Percentiles rank a stretch among this genome's conserved stretches.
These are phyloP conservation scores for Melinopterus prodromus DNA, from an alignment of 2,888 invertebrate genomes.

Conservation along the genomic window DNA sequence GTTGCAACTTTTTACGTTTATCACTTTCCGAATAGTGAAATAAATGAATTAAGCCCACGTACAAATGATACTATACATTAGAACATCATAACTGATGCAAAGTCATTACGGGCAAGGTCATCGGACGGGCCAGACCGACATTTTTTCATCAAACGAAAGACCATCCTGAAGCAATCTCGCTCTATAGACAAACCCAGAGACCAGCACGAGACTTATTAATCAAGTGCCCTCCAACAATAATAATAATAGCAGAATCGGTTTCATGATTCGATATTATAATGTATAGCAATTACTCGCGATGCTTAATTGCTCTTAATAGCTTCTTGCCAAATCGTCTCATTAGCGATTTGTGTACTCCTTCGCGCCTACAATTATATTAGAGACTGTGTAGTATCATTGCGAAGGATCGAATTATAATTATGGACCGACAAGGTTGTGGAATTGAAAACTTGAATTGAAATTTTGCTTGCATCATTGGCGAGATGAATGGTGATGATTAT, in stretches of 20 bases:
- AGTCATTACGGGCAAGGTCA: background rate
- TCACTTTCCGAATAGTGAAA: too few species aligned
- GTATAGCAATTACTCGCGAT: background rate
- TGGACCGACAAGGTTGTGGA: background rate
- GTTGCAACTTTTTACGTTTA: too few species aligned
- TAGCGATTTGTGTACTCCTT: background rate
- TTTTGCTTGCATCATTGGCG: background rate
- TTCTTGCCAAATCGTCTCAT: slow-evolving; percentile 4
- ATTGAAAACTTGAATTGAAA: background rate
- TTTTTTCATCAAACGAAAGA: background rate
- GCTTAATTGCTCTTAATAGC: slow-evolving; percentile 4
- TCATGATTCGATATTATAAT: background rate
- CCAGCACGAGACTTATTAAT: background rate
- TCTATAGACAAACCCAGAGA: background rate
- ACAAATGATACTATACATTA: background rate
- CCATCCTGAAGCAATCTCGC: background rate
- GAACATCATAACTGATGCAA: background rate
- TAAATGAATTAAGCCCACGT: background rate
- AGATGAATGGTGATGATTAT: too few species aligned
- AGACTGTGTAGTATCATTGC: background rate
- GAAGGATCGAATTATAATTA: background rate
- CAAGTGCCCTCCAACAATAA: background rate
- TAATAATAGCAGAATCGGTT: background rate
- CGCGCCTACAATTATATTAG: background rate
- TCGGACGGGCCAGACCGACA: background rate